phyloP scores from a whole-genome alignment of 2,888 invertebrate genomes.

The Syritta pipiens region DNA sequence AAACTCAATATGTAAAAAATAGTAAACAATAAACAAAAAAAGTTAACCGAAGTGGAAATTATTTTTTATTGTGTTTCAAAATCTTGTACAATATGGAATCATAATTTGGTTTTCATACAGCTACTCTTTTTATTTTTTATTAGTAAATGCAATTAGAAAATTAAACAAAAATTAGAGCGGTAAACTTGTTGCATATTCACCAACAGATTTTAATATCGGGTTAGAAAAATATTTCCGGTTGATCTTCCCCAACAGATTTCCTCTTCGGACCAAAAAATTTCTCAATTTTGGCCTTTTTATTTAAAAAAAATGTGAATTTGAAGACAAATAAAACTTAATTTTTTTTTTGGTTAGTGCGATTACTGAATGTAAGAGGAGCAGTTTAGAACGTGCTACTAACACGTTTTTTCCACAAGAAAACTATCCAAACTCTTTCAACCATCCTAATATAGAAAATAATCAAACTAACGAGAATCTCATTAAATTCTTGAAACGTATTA shows the following conservation, averaged over 20 bases:
- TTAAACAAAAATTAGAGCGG: slow-evolving; percentile 7
- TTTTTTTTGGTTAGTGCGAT: slow-evolving; percentile 6
- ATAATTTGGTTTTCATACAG: slow-evolving; percentile 28
- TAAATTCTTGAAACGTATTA: too few species aligned
- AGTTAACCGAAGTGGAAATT: slow-evolving; percentile 64
- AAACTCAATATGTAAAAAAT: too few species aligned
- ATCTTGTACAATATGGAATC: slow-evolving; percentile 65
- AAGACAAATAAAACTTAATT: slow-evolving; percentile 36
- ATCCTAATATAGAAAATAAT: too few species aligned
- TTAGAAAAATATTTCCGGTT: background rate
- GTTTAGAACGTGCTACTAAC: slow-evolving; percentile 16
- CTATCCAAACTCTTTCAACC: too few species aligned
- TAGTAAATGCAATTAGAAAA: slow-evolving; percentile 13
- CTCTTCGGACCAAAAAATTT: slow-evolving; percentile 59
- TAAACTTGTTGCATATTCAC: background rate
- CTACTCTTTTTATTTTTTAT: slow-evolving; percentile 2
- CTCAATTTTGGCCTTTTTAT: slow-evolving; percentile 43
- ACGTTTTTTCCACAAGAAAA: slow-evolving; percentile 8
- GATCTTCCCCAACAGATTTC: slow-evolving; percentile 20
- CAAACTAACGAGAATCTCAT: too few species aligned
- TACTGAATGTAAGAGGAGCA: too few species aligned
- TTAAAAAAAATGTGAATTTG: slow-evolving; percentile 46
- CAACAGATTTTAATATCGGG: background rate
- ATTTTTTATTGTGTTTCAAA: slow-evolving; percentile 55
- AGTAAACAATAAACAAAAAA: background rate